Conservation (phyloP, 2,797 vertebrate genomes). For the Falco concolor region DNA sequence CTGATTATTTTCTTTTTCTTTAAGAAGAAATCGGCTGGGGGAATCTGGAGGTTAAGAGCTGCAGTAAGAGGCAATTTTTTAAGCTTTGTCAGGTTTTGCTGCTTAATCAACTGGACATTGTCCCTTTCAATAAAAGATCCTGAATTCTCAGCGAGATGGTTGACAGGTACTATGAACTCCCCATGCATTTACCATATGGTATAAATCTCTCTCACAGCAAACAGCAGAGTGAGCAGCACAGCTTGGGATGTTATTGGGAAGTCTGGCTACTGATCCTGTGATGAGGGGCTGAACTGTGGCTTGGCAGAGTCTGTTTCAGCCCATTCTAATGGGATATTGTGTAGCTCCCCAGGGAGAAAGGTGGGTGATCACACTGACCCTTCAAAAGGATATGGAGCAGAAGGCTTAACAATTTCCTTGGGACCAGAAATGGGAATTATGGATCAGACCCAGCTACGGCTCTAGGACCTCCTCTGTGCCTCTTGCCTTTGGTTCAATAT, state of each 20-base stretch:
- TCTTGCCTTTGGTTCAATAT: neutral
- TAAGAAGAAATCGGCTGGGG: neutral
- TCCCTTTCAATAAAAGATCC: conserved; percentile 56
- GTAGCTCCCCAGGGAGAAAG: neutral
- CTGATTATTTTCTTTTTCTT: neutral
- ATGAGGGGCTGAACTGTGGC: accelerated
- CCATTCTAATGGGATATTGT: neutral
- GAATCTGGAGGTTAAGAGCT: conserved; percentile 38
- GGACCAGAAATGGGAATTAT: neutral
- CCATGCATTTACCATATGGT: neutral
- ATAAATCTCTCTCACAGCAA: neutral
- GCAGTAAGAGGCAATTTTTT: conserved; percentile 32
- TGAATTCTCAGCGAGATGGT: neutral
- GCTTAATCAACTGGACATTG: conserved; percentile 57
- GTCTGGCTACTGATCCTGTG: neutral
- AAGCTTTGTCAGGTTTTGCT: conserved; percentile 58
- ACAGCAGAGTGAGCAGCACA: neutral
- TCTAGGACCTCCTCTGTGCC: neutral
- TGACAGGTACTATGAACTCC: neutral
- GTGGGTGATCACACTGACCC: neutral
- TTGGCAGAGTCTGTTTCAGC: neutral
- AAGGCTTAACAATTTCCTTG: neutral
- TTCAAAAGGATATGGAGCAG: neutral
- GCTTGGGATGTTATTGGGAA: neutral
- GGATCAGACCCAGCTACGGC: neutral